Base-by-base conservation (phyloP, 2,888 invertebrate species). In the Brachyptera risi region DNA sequence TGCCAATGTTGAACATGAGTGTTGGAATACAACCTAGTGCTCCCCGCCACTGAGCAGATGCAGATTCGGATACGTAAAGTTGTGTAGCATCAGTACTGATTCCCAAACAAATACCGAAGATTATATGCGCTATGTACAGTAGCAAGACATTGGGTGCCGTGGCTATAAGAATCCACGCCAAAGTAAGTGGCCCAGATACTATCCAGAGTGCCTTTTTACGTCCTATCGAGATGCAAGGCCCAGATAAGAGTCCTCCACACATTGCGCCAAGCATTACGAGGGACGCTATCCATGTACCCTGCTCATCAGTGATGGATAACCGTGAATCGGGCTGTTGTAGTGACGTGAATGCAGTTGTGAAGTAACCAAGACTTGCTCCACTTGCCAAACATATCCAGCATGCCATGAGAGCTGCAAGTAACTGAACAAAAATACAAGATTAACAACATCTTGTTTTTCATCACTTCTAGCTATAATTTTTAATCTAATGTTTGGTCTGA, bases 1-100 rank as follows among this genome's bases (percentile, higher is more conserved):
- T 65, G 11, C 66, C 66, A n/a, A 63, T 44, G 31, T 65, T 65
- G 44, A 65, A 66, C 65, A 65, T 66, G n/a, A 66, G 59, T 5
- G 62, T 42, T 7, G 66, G 66, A 19, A 65, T 58, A 26, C 65
- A 65, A 13, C 66, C 66, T 24, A 66, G 49, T 2, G 65, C 62
- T 13, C 66, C 66, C 9, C 66, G 60, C 61, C 64, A 56, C 2
- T 61, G 49, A 1, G 65, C 24, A 2, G 60, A 62, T 13, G 63
- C 60, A 26, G 58, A 59, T 47, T 66, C 66, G 23, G 64, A 63
- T 9, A 66, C 64, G 40, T 65, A 66, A 4, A 66, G 56, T 49
- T 68, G 65, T 4, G 59, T 1, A 7, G 66, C 65, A 56, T 66
- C 66, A 1, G 35, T 19, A 7, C 49, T 57, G 19, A 66, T 27